These are phyloP conservation scores for Drosophila auraria DNA, from an alignment of 1,140 invertebrate species.

Conservation along the genomic window DNA sequence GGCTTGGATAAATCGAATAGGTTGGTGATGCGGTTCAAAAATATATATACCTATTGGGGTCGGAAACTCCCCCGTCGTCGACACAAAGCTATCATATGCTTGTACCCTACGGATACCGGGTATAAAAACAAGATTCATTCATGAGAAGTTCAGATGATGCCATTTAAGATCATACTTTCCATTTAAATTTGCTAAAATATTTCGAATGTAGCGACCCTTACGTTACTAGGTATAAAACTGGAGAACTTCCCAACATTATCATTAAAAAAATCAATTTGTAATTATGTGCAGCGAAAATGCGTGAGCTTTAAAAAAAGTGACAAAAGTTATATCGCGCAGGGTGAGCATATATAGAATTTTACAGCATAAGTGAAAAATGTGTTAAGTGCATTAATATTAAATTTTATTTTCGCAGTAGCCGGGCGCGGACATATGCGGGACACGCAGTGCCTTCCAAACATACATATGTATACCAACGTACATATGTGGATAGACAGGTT, in stretches of 20 bases:
- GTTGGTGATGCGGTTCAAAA: too few relatives aligned
- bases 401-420: slow-evolving; percentile 55
- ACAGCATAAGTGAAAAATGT: slow-evolving; percentile 71
- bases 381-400: slow-evolving; percentile 79
- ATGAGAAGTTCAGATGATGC: background rate
- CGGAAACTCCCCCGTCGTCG: too few relatives aligned
- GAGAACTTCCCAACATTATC: slow-evolving; percentile 47
- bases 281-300: slow-evolving; percentile 64
- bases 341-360: slow-evolving; percentile 42
- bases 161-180: too few relatives aligned
- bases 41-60: too few relatives aligned
- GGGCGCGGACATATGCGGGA: slow-evolving; percentile 37
- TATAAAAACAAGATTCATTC: too few relatives aligned
- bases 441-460: slow-evolving; percentile 1
- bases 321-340: slow-evolving; percentile 30
- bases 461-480: background rate
- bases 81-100: too few relatives aligned
- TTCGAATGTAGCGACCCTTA: background rate
- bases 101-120: too few relatives aligned
- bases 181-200: background rate
- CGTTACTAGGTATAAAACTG: slow-evolving; percentile 7
- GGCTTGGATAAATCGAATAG: too few relatives aligned
- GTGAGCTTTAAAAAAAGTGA: slow-evolving; percentile 36
- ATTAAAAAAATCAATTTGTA: slow-evolving; percentile 77
- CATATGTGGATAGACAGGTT: slow-evolving; percentile 14